These are phyloP conservation scores for Hirudinaria manillensis DNA, from an alignment of 2,888 invertebrate species.

Conservation along the genomic window DNA sequence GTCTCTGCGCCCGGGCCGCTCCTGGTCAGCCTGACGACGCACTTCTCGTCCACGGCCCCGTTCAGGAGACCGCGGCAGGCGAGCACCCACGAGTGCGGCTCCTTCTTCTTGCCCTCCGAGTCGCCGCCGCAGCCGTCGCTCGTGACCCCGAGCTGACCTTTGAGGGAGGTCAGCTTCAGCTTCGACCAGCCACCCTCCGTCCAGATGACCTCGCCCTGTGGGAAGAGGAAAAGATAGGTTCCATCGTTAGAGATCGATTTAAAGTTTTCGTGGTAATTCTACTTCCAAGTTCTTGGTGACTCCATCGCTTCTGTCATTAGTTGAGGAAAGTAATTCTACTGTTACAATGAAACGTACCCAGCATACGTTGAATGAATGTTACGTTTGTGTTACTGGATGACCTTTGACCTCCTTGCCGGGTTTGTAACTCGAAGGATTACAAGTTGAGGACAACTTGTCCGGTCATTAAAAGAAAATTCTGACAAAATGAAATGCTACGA, in stretches of 20 bases:
- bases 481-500: too few species aligned
- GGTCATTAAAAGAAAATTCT: too few species aligned
- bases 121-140: not conserved
- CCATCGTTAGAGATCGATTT: not conserved
- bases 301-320: not conserved
- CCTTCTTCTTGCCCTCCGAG: conserved; percentile 24
- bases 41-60: conserved; percentile 73
- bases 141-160: conserved; percentile 41
- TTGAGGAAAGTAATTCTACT: not conserved
- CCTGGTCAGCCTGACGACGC: conserved; percentile 76
- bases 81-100: conserved; percentile 82
- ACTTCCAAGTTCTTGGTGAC: not conserved
- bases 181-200: conserved; percentile 46
- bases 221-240: not conserved
- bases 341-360: too few species aligned
- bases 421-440: too few species aligned
- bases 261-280: not conserved
- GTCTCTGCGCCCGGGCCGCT: conserved; percentile 66
- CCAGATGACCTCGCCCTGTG: conserved; percentile 34
- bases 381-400: too few species aligned
- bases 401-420: too few species aligned
- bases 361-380: too few species aligned
- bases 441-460: too few species aligned
- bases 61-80: conserved; percentile 87
- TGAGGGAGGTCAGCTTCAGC: conserved; percentile 8